A percentile compares a stretch with the other conserved stretches of the same genome.
These are phyloP conservation scores for Melanotaenia boesemani DNA, from an alignment of 2,797 vertebrate genomes.

Conservation along the genomic window DNA sequence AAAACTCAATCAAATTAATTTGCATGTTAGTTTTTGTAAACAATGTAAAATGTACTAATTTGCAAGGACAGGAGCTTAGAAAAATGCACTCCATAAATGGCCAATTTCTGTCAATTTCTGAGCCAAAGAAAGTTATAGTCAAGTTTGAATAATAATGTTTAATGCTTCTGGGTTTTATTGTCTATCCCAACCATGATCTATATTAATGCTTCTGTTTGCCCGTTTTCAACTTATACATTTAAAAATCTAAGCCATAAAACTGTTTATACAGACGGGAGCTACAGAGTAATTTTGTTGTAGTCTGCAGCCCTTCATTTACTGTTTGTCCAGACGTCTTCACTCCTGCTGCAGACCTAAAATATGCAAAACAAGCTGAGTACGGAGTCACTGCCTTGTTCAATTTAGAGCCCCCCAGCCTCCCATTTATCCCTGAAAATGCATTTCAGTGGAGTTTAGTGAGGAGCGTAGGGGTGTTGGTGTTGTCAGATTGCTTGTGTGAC, in stretches of 20 bases:
- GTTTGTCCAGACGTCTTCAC: slow-evolving; percentile 44
- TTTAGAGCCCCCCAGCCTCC: slow-evolving; percentile 10
- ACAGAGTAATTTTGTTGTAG: slow-evolving; percentile 29
- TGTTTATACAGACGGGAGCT: slow-evolving; percentile 3
- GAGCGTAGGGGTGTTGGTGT: slow-evolving; percentile 23
- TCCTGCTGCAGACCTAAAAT: slow-evolving; percentile 54
- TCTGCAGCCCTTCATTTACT: slow-evolving; percentile 36
- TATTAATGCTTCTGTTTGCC: background rate
- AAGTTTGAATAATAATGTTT: background rate
- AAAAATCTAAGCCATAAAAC: background rate
- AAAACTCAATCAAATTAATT: background rate
- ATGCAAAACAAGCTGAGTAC: slow-evolving; percentile 50
- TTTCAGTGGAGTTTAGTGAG: slow-evolving; percentile 34
- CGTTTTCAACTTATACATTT: slow-evolving; percentile 7
- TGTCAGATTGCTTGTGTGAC: slow-evolving; percentile 56
- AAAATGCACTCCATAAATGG: background rate
- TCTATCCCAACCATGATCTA: background rate
- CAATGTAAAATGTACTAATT: background rate
- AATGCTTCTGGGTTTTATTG: background rate
- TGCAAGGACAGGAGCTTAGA: background rate
- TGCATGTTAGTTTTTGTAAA: background rate
- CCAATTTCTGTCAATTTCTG: no score
- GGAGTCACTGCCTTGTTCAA: slow-evolving; percentile 25
- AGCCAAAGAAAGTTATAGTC: background rate
- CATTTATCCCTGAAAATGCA: slow-evolving; percentile 42